Conservation (phyloP, 2,888 invertebrate genomes). For the Agapostemon virescens region DNA sequence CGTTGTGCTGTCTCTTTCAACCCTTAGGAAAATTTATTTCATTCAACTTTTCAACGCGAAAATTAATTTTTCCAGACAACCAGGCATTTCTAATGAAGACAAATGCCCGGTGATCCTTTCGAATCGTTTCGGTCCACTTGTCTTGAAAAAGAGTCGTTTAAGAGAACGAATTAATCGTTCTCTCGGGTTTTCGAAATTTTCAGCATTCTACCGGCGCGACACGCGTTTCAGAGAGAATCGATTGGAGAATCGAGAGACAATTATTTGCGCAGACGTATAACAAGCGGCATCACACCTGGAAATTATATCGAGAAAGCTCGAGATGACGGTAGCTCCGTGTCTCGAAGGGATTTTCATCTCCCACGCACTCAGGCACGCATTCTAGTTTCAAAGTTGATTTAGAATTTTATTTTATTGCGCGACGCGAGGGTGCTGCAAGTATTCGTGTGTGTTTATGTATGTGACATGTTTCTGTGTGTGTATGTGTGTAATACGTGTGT, state of each 20-base stretch:
- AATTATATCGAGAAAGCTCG: not conserved
- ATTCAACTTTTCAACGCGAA: not conserved
- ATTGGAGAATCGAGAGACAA: not conserved
- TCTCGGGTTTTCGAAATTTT: not conserved
- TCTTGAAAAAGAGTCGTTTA: not conserved
- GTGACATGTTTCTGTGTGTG: not conserved
- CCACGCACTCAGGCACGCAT: constrained; percentile 66
- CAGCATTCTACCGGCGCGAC: not conserved
- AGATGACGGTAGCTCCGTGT: constrained; percentile 15
- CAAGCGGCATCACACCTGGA: not conserved
- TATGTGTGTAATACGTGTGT: constrained; percentile 20
- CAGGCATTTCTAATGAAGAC: too few species aligned
- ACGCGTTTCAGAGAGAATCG: not conserved
- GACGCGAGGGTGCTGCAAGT: constrained; percentile 58
- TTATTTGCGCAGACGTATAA: not conserved
- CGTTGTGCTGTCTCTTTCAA: not conserved
- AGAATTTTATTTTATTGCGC: constrained; percentile 74
- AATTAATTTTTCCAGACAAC: not conserved
- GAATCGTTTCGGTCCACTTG: too few species aligned
- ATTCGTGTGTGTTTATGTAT: constrained; percentile 8
- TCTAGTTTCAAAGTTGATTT: constrained; percentile 69
- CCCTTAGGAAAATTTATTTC: not conserved
- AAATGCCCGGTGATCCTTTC: too few species aligned
- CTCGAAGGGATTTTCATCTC: constrained; percentile 28
- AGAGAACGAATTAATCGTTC: not conserved